Evolutionary conservation across 2,113 vertebrate genomes (phyloP).

Genomic region (Melanotaenia duboulayi): DNA sequence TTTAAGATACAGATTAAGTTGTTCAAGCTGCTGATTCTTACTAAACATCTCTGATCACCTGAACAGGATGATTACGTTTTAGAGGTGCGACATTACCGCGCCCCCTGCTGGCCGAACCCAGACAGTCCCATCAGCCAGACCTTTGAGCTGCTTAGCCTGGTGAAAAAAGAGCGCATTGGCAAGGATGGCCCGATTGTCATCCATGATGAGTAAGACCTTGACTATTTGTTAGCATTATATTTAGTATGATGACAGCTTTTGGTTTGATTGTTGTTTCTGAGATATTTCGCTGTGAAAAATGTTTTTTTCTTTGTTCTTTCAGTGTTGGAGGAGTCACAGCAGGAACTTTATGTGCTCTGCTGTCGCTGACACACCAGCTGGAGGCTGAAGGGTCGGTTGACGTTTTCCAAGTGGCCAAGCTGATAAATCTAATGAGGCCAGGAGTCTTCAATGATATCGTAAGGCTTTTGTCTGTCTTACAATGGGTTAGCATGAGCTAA

Average conservation of each 20-base stretch:
- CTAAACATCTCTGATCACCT: not conserved
- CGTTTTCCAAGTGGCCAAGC: constrained; percentile 93
- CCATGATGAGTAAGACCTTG: constrained; percentile 91
- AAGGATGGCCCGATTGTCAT: constrained; percentile 90
- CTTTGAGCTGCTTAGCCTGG: constrained; percentile 90
- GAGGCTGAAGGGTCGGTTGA: constrained; percentile 90
- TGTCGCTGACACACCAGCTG: constrained; percentile 89
- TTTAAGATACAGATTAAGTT: too few relatives aligned
- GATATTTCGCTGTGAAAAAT: not conserved
- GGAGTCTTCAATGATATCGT: constrained; percentile 92
- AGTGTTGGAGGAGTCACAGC: constrained; percentile 93
- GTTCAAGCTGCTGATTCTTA: too few relatives aligned
- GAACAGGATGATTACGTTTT: constrained; percentile 93
- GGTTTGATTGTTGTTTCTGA: not conserved
- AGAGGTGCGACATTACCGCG: constrained; percentile 92
- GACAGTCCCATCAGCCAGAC: constrained; percentile 94
- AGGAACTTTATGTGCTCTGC: constrained; percentile 92
- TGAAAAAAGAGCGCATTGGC: constrained; percentile 84
- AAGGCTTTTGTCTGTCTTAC: constrained; percentile 63
- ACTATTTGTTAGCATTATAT: too few relatives aligned
- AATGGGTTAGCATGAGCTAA: not conserved
- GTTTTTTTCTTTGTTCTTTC: not conserved
- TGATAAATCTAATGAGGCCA: constrained; percentile 94
- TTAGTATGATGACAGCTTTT: not conserved
- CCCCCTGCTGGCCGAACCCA: constrained; percentile 94